Evolutionary conservation across 2,888 invertebrate species (phyloP), one percentile per base, ranked within the genome.

Genomic region (Patella ulyssiponensis): DNA sequence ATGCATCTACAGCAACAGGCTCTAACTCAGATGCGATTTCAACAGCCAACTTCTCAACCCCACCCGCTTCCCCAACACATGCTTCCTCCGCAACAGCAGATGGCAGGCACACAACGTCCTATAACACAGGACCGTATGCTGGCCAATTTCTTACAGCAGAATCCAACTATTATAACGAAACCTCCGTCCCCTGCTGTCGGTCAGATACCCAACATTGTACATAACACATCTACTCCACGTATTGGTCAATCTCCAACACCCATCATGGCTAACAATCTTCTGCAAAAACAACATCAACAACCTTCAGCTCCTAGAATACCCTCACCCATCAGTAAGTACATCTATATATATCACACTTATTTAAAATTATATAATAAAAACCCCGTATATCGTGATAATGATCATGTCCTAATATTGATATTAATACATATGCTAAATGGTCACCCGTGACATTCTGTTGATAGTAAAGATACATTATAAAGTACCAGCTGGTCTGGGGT

Each of bases 31-130:
- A 86, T 86, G 85, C 77, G 82, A 56, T 79, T 80, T n/a, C 81
- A 20, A 11, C 52, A 70, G 17, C 72, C 69, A 23, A 15, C 75
- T 20, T 77, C 75, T 74, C 80, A 76, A 64, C 79, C 56, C 2
- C 95, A 95, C 92, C 95, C 95, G 89, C 94, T 94, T 86, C 94
- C 95, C 17, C 95, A 95, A 87, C 94, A 95, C 64, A 95, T 91
- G 80, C 93, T 91, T 73, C 91, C 90, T 76, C 80, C 73, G 20
- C 81, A 81, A 71, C 93, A 93, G 84, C 93, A 93, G 89, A 23
- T 23, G 20, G 20, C 20, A 23, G 64, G 64, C 23, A 64, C 23
- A 23, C 64, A 69, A 27, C 58, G 77, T 53, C 58, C 71, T 27
- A 33, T 76, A 2, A 73, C 83, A 2, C 76, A 79, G 27, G 89